These are phyloP conservation scores for Allophyes oxyacanthae DNA, from an alignment of 2,888 invertebrate species.

Conservation along the genomic window DNA sequence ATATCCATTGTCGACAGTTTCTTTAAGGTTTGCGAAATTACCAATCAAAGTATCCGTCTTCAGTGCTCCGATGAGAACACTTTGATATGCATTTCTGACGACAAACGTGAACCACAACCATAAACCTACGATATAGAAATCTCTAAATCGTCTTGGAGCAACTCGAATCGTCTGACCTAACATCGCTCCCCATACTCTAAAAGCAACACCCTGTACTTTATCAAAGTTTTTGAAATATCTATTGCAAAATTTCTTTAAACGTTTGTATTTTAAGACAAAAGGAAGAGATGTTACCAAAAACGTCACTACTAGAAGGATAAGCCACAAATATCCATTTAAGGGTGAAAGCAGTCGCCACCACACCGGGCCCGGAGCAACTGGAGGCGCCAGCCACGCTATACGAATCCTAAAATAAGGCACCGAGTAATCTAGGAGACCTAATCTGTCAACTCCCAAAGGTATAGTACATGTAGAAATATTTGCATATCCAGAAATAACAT, in stretches of 20 bases:
- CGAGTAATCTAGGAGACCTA: slow-evolving; percentile 72
- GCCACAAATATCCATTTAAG: slow-evolving; percentile 76
- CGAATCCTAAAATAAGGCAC: slow-evolving; percentile 75
- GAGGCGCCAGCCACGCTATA: slow-evolving; percentile 77
- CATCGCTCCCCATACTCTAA: slow-evolving; percentile 76
- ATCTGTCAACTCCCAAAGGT: slow-evolving; percentile 70
- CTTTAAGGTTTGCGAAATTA: slow-evolving; percentile 70
- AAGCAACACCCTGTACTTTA: slow-evolving; percentile 66
- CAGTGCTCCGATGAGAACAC: slow-evolving; percentile 76
- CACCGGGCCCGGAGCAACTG: slow-evolving; percentile 66
- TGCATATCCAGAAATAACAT: slow-evolving; percentile 70
- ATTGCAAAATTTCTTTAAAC: slow-evolving; percentile 65
- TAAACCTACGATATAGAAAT: slow-evolving; percentile 74
- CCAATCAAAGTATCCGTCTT: slow-evolving; percentile 74
- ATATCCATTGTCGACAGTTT: slow-evolving; percentile 70
- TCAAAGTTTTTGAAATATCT: slow-evolving; percentile 68
- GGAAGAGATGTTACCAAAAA: slow-evolving; percentile 71
- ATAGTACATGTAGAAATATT: slow-evolving; percentile 78
- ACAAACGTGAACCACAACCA: slow-evolving; percentile 83
- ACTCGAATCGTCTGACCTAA: slow-evolving; percentile 75
- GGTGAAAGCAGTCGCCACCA: slow-evolving; percentile 77
- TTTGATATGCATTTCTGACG: slow-evolving; percentile 78
- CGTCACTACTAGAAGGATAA: slow-evolving; percentile 67
- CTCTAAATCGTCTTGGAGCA: slow-evolving; percentile 72
- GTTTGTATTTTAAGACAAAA: slow-evolving; percentile 64